phyloP scores from a whole-genome alignment of 92 coral and sea anemone species.

The Blastomussa wellsi region DNA sequence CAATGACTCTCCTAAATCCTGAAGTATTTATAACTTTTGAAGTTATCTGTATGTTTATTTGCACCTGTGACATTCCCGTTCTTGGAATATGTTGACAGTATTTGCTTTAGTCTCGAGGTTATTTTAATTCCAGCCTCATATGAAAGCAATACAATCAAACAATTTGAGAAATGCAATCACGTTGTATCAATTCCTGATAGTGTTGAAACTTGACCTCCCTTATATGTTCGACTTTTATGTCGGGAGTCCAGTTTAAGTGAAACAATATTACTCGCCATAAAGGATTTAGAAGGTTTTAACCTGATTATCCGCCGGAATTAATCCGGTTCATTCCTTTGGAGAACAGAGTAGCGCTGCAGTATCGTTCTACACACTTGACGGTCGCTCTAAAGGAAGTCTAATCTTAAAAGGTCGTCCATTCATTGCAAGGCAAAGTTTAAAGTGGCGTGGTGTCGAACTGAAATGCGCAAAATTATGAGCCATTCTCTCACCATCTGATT shows the following conservation, averaged over 20 bases:
- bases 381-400: neutral
- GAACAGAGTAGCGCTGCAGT: slow-evolving; percentile 6
- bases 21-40: neutral
- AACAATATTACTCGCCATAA: slow-evolving; percentile 17
- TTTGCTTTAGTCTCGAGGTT: neutral
- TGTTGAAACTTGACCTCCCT: slow-evolving; percentile 29
- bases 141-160: slow-evolving; percentile 36
- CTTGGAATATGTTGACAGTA: neutral
- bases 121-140: slow-evolving; percentile 11
- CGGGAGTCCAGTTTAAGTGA: slow-evolving; percentile 27
- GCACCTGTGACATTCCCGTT: neutral
- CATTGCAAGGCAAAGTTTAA: slow-evolving; percentile 15
- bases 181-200: slow-evolving; percentile 39
- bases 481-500: neutral
- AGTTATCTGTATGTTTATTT: neutral
- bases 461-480: slow-evolving; percentile 12
- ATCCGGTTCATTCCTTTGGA: slow-evolving; percentile 20
- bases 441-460: neutral
- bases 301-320: slow-evolving; percentile 14
- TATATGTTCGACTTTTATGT: neutral
- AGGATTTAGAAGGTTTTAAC: slow-evolving; percentile 20
- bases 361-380: neutral
- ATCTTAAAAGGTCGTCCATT: slow-evolving; percentile 1
- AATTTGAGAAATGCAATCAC: slow-evolving; percentile 48
- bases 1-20: slow-evolving; percentile 4